Percentiles rank a stretch among this genome's conserved stretches.
Conservation (phyloP, 2,113 vertebrate species). For the crab-eating macaque (Macaca fascicularis) region DNA sequence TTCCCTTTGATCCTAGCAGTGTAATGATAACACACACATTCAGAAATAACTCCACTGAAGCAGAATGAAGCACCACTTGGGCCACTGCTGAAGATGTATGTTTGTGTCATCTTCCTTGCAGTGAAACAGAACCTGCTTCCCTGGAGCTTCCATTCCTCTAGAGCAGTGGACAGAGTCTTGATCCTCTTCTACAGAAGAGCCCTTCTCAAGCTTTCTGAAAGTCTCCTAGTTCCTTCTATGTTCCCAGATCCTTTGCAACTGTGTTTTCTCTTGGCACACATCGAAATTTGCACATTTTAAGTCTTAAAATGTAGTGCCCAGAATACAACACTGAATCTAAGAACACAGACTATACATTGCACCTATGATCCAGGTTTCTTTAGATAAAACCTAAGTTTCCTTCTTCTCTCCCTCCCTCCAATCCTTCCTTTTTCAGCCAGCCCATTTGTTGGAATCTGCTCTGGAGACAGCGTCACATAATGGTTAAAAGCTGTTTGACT, state of each 20-base stretch:
- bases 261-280: neutral
- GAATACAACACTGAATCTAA: neutral
- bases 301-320: neutral
- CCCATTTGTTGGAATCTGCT: neutral
- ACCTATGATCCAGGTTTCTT: neutral
- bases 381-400: neutral
- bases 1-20: neutral
- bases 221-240: neutral
- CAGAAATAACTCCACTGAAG: neutral
- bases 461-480: neutral
- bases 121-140: neutral
- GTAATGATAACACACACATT: neutral
- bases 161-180: neutral
- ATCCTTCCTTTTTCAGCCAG: neutral
- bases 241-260: neutral
- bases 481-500: neutral
- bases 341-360: neutral
- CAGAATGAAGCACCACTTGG: neutral
- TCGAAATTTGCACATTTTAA: neutral
- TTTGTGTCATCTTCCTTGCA: neutral
- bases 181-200: neutral
- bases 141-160: neutral
- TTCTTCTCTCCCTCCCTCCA: neutral
- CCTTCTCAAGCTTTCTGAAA: neutral
- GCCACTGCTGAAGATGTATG: rapidly evolving